phyloP scores from a whole-genome alignment of 1,140 invertebrate genomes.

The Capitella teleta region DNA sequence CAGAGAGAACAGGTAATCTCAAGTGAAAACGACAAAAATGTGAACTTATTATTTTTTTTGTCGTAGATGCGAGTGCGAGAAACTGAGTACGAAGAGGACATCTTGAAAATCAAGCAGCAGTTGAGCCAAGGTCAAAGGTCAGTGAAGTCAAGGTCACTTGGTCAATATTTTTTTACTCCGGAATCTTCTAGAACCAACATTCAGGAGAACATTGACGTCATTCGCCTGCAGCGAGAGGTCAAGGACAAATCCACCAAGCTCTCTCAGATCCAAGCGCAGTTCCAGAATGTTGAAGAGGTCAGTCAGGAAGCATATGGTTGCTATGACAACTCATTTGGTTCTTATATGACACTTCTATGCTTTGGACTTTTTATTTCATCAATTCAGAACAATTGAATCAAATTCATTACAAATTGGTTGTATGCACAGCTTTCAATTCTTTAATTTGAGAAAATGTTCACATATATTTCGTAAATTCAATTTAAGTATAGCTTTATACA shows the following conservation, averaged over 20 bases:
- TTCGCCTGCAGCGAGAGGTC: slow-evolving; percentile 42
- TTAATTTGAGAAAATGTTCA: too few species aligned
- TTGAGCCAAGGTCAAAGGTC: slow-evolving; percentile 39
- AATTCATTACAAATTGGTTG: too few species aligned
- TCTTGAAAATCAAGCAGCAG: slow-evolving; percentile 38
- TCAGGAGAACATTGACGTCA: slow-evolving; percentile 45
- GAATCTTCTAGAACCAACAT: slow-evolving; percentile 24
- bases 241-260: slow-evolving; percentile 42
- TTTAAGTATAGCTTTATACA: too few species aligned
- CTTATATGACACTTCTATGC: too few species aligned
- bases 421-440: too few species aligned
- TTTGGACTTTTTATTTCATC: too few species aligned
- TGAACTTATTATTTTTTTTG: neutral
- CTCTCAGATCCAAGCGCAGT: slow-evolving; percentile 36
- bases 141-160: slow-evolving; percentile 1
- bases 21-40: neutral
- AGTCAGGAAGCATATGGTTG: too few species aligned
- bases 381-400: too few species aligned
- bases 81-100: slow-evolving; percentile 39
- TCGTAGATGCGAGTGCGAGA: slow-evolving; percentile 30
- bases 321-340: too few species aligned
- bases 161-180: neutral
- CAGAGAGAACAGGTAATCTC: slow-evolving; percentile 33
- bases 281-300: slow-evolving; percentile 39
- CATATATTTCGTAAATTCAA: too few species aligned